phyloP scores from a whole-genome alignment of 2,888 invertebrate genomes.

The Nasonovia ribisnigri region DNA sequence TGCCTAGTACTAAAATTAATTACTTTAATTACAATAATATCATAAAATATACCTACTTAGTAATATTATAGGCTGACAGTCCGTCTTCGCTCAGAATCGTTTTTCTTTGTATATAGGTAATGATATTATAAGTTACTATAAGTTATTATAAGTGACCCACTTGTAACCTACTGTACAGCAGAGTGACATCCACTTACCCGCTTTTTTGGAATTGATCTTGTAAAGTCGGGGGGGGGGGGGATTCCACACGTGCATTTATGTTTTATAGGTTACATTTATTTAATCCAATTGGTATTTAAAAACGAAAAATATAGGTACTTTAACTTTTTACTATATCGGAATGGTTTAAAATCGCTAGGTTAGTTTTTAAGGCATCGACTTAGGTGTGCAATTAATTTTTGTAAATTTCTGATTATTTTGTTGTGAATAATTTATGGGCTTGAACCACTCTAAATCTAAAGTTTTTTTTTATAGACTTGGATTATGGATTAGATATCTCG shows the following conservation, averaged over 20 bases:
- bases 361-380: background rate
- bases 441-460: background rate
- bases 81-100: too few species aligned
- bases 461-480: background rate
- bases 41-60: too few species aligned
- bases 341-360: background rate
- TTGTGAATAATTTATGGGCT: background rate
- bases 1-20: too few species aligned
- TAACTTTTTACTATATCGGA: background rate
- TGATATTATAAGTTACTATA: too few species aligned
- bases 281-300: background rate
- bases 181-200: background rate
- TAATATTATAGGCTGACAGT: too few species aligned
- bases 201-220: too few species aligned
- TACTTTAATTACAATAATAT: too few species aligned
- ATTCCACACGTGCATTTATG: too few species aligned
- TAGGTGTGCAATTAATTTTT: background rate
- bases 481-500: background rate
- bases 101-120: too few species aligned
- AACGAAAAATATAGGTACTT: background rate
- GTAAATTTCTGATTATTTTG: background rate
- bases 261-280: too few species aligned
- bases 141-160: too few species aligned
- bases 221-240: too few species aligned
- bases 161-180: background rate